Evolutionary conservation across 1,140 invertebrate genomes (phyloP), one percentile per base, ranked within the genome.

Genomic region (Rhyzopertha dominica): DNA sequence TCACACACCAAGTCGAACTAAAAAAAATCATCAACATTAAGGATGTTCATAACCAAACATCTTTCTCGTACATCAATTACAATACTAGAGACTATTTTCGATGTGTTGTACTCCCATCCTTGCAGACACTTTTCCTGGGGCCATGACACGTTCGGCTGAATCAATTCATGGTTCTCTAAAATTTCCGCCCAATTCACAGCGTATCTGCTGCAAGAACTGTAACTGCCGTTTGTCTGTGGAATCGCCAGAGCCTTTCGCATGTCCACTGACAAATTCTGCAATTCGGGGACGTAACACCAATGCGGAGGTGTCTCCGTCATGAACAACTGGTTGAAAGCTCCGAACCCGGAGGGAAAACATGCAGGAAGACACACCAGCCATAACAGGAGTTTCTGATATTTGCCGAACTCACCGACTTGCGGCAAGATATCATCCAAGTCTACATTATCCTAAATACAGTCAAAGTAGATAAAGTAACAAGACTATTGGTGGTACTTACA

Each of bases 301-400:
- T 89, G 82, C 26, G 80, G 74, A 0, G 86, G 86, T 13, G 77
- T 76, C 53, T 87, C 82, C 0, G 84, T 77, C 82, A 89, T 87
- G 63, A 90, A 90, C 2, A 88, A 75, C 62, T 91, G 89, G 66
- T 89, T 90, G 64, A 90, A 91, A 1, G 86, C 86, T 63, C 87
- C 86, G 63, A 90, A 90, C 2, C 87, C 88, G 59, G 87, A 90
- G 0, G 87, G 86, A 41, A 91, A 74, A 53, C 87, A 90, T 3
- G 86, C 85, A 5, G 89, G 87, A 20, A 91, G 64, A 55, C 87
- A 88, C 9, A 91, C 83, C 16, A 90, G 72, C 83, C 86, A 90
- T n/a, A 91, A 66, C 22, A 92, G 67, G 38, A 87, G 70, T 56
- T 87, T 87, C 62, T 92, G 89, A 65, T 91, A 91, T n/a, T 74